phyloP scores from a whole-genome alignment of 2,888 invertebrate genomes.

The Oligia fasciuncula region DNA sequence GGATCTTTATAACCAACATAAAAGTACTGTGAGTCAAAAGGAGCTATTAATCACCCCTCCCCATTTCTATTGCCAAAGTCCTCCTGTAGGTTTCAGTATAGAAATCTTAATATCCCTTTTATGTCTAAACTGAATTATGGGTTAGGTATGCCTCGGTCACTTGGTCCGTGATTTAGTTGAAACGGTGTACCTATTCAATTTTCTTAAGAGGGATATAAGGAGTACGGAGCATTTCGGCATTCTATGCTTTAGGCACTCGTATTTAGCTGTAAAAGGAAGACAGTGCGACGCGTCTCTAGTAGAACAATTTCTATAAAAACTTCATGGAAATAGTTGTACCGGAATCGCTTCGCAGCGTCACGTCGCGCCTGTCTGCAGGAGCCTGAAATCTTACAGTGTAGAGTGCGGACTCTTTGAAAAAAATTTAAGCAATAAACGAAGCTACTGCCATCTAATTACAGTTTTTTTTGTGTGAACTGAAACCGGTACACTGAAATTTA shows the following conservation, averaged over 20 bases:
- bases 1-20: constrained; percentile 50
- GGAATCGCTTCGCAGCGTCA: background rate
- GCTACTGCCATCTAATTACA: background rate
- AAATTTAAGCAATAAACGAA: background rate
- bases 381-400: background rate
- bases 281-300: background rate
- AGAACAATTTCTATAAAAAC: background rate
- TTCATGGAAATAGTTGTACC: background rate
- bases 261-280: background rate
- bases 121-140: constrained; percentile 42
- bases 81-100: constrained; percentile 23
- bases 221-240: background rate
- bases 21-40: constrained; percentile 44
- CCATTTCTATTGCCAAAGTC: constrained; percentile 9
- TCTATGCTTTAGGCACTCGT: no score
- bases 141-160: constrained; percentile 3
- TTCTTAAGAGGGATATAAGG: background rate
- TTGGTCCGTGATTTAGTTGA: constrained; percentile 21
- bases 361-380: background rate
- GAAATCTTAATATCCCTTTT: constrained; percentile 48
- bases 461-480: background rate
- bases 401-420: background rate
- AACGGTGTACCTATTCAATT: background rate
- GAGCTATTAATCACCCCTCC: constrained; percentile 54
- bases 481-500: background rate